phyloP scores from a whole-genome alignment of 2,797 vertebrate genomes.

The Acanthurus tractus region DNA sequence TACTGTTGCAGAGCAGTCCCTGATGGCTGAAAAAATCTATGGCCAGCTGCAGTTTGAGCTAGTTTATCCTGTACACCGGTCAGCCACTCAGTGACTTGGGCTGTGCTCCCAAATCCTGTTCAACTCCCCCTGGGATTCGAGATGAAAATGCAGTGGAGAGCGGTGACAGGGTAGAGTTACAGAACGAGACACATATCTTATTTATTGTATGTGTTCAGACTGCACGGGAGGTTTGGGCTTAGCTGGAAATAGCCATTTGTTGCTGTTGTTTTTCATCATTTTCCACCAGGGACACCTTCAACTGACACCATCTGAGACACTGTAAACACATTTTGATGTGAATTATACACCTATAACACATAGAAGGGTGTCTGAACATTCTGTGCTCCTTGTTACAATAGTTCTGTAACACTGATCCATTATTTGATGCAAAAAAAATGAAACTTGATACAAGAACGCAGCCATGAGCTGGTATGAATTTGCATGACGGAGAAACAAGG shows the following conservation, averaged over 20 bases:
- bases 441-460: conserved; percentile 10
- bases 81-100: conserved; percentile 70
- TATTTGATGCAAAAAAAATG: conserved; percentile 4
- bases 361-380: conserved; percentile 23
- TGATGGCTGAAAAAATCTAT: conserved; percentile 82
- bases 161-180: conserved; percentile 81
- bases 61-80: conserved; percentile 76
- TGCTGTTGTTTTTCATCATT: conserved; percentile 73
- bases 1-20: conserved; percentile 80
- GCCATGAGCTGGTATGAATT: not conserved
- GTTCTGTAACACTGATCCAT: conserved; percentile 15
- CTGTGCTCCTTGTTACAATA: conserved; percentile 8
- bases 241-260: conserved; percentile 79
- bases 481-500: not conserved
- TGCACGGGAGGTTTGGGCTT: conserved; percentile 73
- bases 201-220: conserved; percentile 82
- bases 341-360: conserved; percentile 58
- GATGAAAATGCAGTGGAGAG: conserved; percentile 66
- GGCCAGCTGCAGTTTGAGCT: conserved; percentile 74
- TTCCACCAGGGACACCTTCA: conserved; percentile 71
- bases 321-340: conserved; percentile 70
- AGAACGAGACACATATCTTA: conserved; percentile 81
- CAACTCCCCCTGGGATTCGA: conserved; percentile 58
- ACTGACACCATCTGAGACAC: conserved; percentile 67
- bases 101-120: conserved; percentile 58